Conservation (phyloP, 2,888 invertebrate species). For the Chalcosyrphus nemorum region DNA sequence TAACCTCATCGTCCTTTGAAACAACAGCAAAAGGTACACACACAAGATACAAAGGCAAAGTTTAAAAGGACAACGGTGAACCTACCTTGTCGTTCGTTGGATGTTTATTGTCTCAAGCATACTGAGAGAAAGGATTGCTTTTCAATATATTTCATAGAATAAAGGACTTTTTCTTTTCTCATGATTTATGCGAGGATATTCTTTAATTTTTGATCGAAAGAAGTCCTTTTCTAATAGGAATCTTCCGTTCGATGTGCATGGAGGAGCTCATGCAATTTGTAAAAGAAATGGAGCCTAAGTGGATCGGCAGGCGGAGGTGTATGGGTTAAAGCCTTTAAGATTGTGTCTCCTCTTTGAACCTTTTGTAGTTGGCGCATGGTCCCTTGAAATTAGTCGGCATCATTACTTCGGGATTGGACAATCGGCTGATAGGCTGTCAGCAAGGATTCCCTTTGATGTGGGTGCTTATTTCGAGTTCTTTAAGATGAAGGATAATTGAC, state of each 20-base stretch:
- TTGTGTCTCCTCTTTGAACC: constrained; percentile 5
- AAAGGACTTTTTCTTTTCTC: not conserved
- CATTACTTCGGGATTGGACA: not conserved
- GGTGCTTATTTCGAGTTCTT: not conserved
- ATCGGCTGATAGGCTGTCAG: not conserved
- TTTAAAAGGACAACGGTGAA: constrained; percentile 3
- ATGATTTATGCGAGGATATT: not conserved
- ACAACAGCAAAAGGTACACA: not conserved
- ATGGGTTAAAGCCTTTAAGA: not conserved
- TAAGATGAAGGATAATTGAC: not conserved
- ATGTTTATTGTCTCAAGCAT: not conserved
- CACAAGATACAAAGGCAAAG: not conserved
- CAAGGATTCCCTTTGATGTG: not conserved
- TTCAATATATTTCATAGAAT: not conserved
- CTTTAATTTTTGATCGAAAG: no score
- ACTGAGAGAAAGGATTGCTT: not conserved
- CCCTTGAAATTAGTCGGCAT: not conserved
- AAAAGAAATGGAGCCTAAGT: not conserved
- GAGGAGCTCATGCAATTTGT: not conserved
- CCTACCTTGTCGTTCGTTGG: not conserved
- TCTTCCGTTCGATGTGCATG: not conserved
- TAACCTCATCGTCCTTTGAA: constrained; percentile 3
- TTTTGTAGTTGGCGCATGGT: constrained; percentile 11
- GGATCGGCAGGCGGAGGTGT: not conserved
- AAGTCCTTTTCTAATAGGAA: no score